Evolutionary conservation across 2,797 vertebrate species (phyloP), one percentile per base, ranked within the genome.

Genomic region (Gymnodraco acuticeps): DNA sequence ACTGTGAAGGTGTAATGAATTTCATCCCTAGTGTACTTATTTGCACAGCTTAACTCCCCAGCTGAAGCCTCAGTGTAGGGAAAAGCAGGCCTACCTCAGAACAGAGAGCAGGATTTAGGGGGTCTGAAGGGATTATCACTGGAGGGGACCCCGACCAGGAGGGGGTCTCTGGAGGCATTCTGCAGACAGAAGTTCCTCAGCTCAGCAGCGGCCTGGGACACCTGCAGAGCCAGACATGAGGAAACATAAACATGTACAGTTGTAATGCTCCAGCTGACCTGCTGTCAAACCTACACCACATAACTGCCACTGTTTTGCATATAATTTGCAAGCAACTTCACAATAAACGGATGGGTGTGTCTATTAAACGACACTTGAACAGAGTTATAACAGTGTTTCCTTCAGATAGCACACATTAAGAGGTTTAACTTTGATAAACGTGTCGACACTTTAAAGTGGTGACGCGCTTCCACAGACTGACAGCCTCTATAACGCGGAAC

Each of bases 111-210:
- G 77, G 94, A 95, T 56, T 95, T 95, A 3, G 94, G 94, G 47
- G 94, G 95, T 67, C 95, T 91, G 86, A 95, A 95, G 46, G 95
- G 95, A 88, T 95, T 96, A 79, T 95, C 94, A 19, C 94, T 94
- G 74, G 94, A 95, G 9, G 95, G 94, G n/a, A 95, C 92, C 9
- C 95, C 94, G 53, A 94, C 89, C 86, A 95, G 90, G 42, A 95
- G 94, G n/a, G 95, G 95, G 87, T 96, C 95, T 83, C 94, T 95
- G 74, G 89, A 78, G 31, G 94, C 95, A 48, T 95, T 95, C 74
- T 95, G 95, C 67, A 95, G 70, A 84, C 95, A 95, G 92, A 95
- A 95, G 88, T 93, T 94, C 68, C 75, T 94, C 72, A 96, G 92
- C 2, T 96, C 95, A 5, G 90, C 76, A 19, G 95, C 93, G 27